A percentile compares a stretch with the other conserved stretches of the same genome.
Evolutionary conservation across 2,888 invertebrate genomes (phyloP).

Genomic region (Orchestes rusci): DNA sequence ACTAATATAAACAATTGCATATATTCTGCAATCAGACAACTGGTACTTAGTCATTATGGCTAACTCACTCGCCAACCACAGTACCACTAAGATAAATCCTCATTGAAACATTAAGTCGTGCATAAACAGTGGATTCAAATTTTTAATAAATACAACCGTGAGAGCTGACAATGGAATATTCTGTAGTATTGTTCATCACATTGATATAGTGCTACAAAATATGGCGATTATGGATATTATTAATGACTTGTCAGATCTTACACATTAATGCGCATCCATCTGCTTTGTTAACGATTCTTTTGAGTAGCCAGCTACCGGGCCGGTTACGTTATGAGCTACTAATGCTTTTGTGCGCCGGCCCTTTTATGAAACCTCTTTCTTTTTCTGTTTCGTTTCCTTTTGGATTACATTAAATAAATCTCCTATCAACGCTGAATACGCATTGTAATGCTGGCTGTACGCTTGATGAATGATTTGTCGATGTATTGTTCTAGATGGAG

Average conservation of each 20-base stretch:
- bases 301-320: constrained; percentile 35
- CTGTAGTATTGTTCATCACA: constrained; percentile 22
- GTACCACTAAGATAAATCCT: too few relatives aligned
- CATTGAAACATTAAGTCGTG: too few relatives aligned
- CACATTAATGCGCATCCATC: constrained; percentile 42
- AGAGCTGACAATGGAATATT: constrained; percentile 21
- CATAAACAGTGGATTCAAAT: constrained; percentile 16
- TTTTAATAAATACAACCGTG: constrained; percentile 20
- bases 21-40: too few relatives aligned
- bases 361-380: constrained; percentile 36
- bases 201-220: constrained; percentile 25
- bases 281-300: constrained; percentile 41
- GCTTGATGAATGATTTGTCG: constrained; percentile 12
- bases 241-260: constrained; percentile 42
- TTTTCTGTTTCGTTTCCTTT: constrained; percentile 36
- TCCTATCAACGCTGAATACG: constrained; percentile 35
- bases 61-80: too few relatives aligned
- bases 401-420: constrained; percentile 29
- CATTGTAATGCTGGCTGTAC: constrained; percentile 31
- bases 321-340: constrained; percentile 37
- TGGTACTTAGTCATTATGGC: too few relatives aligned
- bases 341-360: constrained; percentile 38
- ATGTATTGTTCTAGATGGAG: constrained; percentile 8
- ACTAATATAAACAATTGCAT: too few relatives aligned
- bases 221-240: constrained; percentile 39